A percentile compares a stretch with the other conserved stretches of the same genome.
Evolutionary conservation across 2,888 invertebrate genomes (phyloP).

Genomic region (Agrypnus murinus): DNA sequence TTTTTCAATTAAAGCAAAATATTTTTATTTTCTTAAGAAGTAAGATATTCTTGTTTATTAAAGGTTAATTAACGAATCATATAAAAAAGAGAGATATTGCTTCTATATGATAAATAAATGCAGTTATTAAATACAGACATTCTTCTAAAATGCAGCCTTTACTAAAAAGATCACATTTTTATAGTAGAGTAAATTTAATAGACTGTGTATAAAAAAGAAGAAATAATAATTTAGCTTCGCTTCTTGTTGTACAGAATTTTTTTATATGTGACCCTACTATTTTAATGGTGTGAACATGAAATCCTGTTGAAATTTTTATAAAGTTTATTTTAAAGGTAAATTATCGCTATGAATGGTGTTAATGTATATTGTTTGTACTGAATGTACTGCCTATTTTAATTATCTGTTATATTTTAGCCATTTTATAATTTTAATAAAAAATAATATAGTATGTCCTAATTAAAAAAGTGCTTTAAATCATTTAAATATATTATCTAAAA

Average conservation of each 20-base stretch:
- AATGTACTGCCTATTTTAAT: no score
- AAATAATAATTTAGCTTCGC: conserved; percentile 35
- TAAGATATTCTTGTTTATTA: not conserved
- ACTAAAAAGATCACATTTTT: conserved; percentile 10
- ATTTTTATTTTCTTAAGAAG: conserved; percentile 5
- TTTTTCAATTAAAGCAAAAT: not conserved
- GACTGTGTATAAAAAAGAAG: conserved; percentile 8
- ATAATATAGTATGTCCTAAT: no score
- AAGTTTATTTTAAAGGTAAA: conserved; percentile 54
- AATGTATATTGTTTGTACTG: no score
- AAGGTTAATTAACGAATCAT: not conserved
- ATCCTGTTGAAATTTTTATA: conserved; percentile 56
- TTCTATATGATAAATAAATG: no score
- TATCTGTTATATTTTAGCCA: no score
- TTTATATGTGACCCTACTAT: conserved; percentile 46
- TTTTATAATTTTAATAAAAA: no score
- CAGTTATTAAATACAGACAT: conserved; percentile 17
- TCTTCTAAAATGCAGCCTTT: conserved; percentile 31
- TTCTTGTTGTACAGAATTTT: conserved; percentile 49
- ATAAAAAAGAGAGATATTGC: no score
- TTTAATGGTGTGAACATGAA: conserved; percentile 52
- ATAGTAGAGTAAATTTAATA: conserved; percentile 28
- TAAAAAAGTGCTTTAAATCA: no score
- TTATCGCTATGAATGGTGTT: conserved; percentile 43
- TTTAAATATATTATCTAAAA: no score